Conservation (phyloP, 2,113 vertebrate species). For the Apaloderma vittatum region DNA sequence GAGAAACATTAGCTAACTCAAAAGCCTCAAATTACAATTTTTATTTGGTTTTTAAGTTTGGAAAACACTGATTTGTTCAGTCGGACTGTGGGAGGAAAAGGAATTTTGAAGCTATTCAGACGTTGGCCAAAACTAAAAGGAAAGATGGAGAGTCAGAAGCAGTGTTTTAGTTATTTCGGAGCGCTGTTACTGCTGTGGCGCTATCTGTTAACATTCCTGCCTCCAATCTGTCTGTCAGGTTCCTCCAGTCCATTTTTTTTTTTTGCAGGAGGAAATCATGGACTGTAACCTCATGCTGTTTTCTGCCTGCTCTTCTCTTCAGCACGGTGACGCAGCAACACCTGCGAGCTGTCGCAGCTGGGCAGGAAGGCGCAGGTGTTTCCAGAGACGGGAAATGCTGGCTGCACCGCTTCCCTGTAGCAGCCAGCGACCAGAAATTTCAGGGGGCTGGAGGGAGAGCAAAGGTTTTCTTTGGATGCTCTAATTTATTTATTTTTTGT, state of each 20-base stretch:
- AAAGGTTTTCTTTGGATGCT: background rate
- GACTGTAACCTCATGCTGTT: accelerated
- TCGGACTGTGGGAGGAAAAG: background rate
- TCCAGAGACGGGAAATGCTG: background rate
- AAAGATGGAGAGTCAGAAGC: background rate
- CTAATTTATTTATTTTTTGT: background rate
- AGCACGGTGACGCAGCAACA: background rate
- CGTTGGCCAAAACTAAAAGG: background rate
- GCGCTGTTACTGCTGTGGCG: background rate
- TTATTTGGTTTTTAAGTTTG: background rate
- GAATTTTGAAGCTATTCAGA: background rate
- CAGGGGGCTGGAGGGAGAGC: background rate
- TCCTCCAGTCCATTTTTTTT: background rate
- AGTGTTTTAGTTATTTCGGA: background rate
- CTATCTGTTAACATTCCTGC: background rate
- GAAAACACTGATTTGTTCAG: background rate
- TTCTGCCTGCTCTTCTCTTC: background rate
- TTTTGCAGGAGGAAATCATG: background rate
- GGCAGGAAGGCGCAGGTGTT: background rate
- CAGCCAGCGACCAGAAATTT: background rate
- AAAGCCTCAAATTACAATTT: background rate
- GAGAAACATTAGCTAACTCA: background rate
- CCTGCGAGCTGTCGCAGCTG: background rate
- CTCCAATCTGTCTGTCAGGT: background rate
- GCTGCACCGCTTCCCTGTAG: background rate